Percentiles rank a stretch among this genome's conserved stretches.
These are phyloP conservation scores for Lepus americanus DNA, from an alignment of 2,113 vertebrate genomes.

Conservation along the genomic window DNA sequence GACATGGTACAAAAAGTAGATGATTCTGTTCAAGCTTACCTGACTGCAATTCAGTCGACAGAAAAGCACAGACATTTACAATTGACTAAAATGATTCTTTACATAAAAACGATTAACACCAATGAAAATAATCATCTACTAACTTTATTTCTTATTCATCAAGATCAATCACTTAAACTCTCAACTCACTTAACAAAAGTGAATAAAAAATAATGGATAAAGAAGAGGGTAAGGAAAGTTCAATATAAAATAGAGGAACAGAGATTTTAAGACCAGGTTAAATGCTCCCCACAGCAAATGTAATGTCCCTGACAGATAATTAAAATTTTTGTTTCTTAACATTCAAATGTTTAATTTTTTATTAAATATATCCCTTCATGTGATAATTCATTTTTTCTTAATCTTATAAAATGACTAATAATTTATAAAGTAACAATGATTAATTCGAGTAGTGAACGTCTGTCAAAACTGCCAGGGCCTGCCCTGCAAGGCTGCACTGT, in stretches of 20 bases:
- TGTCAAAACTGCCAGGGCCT: not conserved
- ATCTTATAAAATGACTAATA: not conserved
- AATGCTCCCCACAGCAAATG: not conserved
- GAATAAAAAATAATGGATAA: not conserved
- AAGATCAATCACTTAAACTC: not conserved
- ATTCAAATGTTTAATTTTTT: not conserved
- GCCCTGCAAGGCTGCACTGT: not conserved
- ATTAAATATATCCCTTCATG: not conserved
- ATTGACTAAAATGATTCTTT: constrained; percentile 31
- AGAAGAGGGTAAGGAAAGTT: not conserved
- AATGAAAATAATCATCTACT: not conserved
- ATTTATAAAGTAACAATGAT: not conserved
- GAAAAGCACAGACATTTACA: not conserved
- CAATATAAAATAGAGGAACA: not conserved
- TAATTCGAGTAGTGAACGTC: not conserved
- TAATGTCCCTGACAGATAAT: not conserved
- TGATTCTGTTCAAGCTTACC: not conserved
- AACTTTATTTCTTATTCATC: constrained; percentile 22
- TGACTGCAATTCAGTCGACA: not conserved
- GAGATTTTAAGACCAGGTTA: not conserved
- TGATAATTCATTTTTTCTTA: not conserved
- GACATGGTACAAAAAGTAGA: not conserved
- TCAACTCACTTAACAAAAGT: not conserved
- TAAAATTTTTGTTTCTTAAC: not conserved
- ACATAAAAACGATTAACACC: not conserved